Base-by-base conservation (phyloP, 2,888 invertebrate species). In the Archaeoteleia sp. region DNA sequence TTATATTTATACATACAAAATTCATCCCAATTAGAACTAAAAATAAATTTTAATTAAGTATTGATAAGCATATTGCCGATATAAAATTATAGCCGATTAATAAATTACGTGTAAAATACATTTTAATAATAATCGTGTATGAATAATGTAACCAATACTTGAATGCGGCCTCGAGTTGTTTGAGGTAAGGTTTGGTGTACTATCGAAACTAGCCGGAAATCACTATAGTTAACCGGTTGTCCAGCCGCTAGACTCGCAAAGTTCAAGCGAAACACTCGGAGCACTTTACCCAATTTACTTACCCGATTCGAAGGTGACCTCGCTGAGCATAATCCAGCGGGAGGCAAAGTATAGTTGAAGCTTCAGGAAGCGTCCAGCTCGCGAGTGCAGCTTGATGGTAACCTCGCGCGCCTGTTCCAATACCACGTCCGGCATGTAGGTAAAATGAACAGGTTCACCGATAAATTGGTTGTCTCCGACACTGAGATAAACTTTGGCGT, bases 281-380 rank as follows among this genome's bases (percentile, higher is more conserved):
- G 60, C 68, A 48, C 42, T 69, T 68, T 46, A 60, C 60, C 51
- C 57, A 53, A 63, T 63, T 70, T 53, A 34, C 87, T 86, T 86
- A 94, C 94, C 91, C 76, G 94, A 94, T 78, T 91, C 90, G 83
- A 95, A 95, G 76, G 91, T 90, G 70, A 95, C 90, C 87, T 95
- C 95, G 84, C 94, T 94, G 78, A 95, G 88, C 88, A 95, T 90
- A 81, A 95, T 91, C 95, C 95, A 95, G 76, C 90, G 88, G 34
- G 91, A 89, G 54, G 93, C 92, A 83, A 94, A 95, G 85, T 92
- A 92, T 49, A 95, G 88, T 81, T 93, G 91, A 79, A 92, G 86
- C 86, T 92, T 92, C 73, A 95, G 86, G 86, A 90, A 93, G 72
- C 89, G 89, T 57, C 93, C 95, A 51, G 94, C 88, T 60, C 92